A percentile compares a stretch with the other conserved stretches of the same genome.
Conservation (phyloP, 2,888 invertebrate genomes). For the Andrena flavipes region DNA sequence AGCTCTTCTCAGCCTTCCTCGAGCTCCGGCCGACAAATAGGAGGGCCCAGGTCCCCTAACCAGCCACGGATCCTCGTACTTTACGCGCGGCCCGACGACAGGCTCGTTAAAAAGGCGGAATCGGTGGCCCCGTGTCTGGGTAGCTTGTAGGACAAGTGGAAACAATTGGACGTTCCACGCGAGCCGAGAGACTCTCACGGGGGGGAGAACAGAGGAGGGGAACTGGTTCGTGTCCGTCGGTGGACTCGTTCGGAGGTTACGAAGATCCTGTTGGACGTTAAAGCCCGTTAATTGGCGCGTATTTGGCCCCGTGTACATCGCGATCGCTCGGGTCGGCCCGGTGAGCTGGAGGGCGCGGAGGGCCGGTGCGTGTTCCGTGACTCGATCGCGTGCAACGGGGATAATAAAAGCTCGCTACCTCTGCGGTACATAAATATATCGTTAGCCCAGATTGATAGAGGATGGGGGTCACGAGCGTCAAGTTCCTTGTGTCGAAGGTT, state of each 20-base stretch:
- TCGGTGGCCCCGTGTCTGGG: too few species aligned
- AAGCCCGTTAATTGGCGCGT: not conserved
- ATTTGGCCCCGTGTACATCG: slow-evolving; percentile 1
- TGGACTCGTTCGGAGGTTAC: too few species aligned
- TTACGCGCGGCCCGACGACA: too few species aligned
- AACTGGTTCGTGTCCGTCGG: too few species aligned
- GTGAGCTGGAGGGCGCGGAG: not conserved
- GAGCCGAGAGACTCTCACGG: too few species aligned
- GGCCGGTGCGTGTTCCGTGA: slow-evolving; percentile 54
- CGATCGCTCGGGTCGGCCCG: not conserved
- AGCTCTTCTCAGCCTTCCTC: not conserved
- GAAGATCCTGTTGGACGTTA: not conserved
- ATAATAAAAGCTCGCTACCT: slow-evolving; percentile 55
- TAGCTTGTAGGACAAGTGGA: too few species aligned
- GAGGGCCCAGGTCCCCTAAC: not conserved
- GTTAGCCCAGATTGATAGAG: slow-evolving; percentile 68
- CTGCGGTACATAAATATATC: slow-evolving; percentile 62
- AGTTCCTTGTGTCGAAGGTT: slow-evolving; percentile 30
- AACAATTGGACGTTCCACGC: too few species aligned
- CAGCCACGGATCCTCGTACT: not conserved
- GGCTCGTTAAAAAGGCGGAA: too few species aligned
- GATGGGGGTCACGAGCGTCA: slow-evolving; percentile 52
- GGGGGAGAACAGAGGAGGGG: too few species aligned
- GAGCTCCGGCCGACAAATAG: not conserved
- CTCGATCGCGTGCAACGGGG: slow-evolving; percentile 62